Percentiles rank a stretch among this genome's conserved stretches.
phyloP scores from a whole-genome alignment of 2,113 vertebrate genomes.

The Micromys minutus region DNA sequence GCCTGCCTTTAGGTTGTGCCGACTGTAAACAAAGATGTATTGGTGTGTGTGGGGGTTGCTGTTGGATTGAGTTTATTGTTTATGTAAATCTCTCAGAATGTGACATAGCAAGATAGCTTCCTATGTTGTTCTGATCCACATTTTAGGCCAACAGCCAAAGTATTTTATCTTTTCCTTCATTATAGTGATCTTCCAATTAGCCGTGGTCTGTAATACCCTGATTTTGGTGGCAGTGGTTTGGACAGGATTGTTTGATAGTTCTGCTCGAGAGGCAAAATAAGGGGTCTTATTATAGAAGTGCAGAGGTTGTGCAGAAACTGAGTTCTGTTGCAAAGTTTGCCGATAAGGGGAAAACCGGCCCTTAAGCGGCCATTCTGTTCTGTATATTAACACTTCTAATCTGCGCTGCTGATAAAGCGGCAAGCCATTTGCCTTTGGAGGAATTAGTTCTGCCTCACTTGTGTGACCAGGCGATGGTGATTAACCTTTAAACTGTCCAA shows the following conservation, averaged over 20 bases:
- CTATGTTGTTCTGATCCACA: slow-evolving; percentile 98
- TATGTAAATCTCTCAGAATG: slow-evolving; percentile 99
- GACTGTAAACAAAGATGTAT: slow-evolving; percentile 98
- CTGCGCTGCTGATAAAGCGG: slow-evolving; percentile 99
- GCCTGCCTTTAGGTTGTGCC: slow-evolving; percentile 87
- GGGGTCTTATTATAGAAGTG: slow-evolving; percentile 99
- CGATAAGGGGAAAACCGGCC: slow-evolving; percentile 99
- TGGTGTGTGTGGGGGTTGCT: slow-evolving; percentile 87
- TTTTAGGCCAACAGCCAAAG: slow-evolving; percentile 99
- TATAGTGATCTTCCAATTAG: slow-evolving; percentile 99
- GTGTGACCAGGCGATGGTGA: slow-evolving; percentile 99
- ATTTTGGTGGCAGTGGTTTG: slow-evolving; percentile 96
- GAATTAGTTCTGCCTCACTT: slow-evolving; percentile 99
- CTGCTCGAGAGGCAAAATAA: slow-evolving; percentile 99
- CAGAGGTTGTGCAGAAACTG: slow-evolving; percentile 96
- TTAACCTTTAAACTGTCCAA: slow-evolving; percentile 99
- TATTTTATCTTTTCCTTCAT: slow-evolving; percentile 99
- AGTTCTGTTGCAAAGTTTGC: slow-evolving; percentile 99
- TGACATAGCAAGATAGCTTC: slow-evolving; percentile 99
- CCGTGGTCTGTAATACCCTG: slow-evolving; percentile 98
- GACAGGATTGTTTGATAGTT: slow-evolving; percentile 98
- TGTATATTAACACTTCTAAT: slow-evolving; percentile 99
- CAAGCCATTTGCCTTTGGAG: slow-evolving; percentile 99
- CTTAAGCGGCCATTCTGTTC: slow-evolving; percentile 99
- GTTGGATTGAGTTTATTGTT: slow-evolving; percentile 98